Evolutionary conservation across 2,888 invertebrate genomes (phyloP), one percentile per base, ranked within the genome.

Genomic region (Ctenicera cuprea): DNA sequence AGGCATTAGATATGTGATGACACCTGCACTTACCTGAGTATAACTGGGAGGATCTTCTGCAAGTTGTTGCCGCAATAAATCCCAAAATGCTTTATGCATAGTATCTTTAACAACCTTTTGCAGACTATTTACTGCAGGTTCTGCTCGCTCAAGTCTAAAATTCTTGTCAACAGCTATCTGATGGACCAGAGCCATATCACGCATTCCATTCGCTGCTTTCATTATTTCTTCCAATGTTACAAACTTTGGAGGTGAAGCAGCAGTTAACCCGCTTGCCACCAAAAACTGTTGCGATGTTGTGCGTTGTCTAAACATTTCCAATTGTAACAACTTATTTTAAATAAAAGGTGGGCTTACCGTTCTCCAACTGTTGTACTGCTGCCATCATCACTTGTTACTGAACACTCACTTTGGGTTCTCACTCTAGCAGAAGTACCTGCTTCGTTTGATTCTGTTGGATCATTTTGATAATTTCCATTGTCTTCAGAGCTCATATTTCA

Each of bases 91-190:
- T 86, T 94, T 93, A 83, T 96, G 95, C 91, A 98, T 93, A 3
- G 94, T 94, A 76, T 97, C 95, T 83, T 95, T 94, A 0, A 98
- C 94, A 78, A 92, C 89, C 82, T 93, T 93, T 79, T 96, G 94
- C 74, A 97, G 88, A 80, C 94, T 95, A 85, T 82, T 86, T 76
- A 93, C 92, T 79, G 94, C 93, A 8, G 94, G 94, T 78, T 94
- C 94, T 82, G 93, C 91, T 70, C 94, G 94, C 83, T 95, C 92
- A 80, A 98, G 86, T 83, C 94, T 93, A 82, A 98, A 99, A 84
- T 97, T 95, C 75, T 94, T 93, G 86, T 98, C 96, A 3, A 99
- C 93, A 1, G 97, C 97, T 78, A 99, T 98, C 87, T 99, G 98
- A 88, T 99, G 99, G 0, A 97, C 97, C 43, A 99, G 87, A 4